Conservation (phyloP, 2,888 invertebrate genomes). For the Philereme vetulata region DNA sequence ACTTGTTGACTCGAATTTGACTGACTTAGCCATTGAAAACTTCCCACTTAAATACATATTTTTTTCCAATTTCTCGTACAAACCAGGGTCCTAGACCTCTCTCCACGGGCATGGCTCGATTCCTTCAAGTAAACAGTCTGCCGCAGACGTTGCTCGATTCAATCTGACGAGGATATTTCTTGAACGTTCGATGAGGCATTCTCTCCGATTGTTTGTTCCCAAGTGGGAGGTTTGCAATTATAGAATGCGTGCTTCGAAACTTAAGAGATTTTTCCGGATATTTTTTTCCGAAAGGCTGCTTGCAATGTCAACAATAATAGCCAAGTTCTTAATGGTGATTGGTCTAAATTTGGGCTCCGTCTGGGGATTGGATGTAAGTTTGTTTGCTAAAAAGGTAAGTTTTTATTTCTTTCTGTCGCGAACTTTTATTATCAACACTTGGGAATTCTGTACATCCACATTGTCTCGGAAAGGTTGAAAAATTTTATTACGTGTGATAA, state of each 20-base stretch:
- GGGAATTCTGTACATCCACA: too few relatives aligned
- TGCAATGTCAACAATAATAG: slow-evolving; percentile 15
- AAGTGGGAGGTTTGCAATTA: slow-evolving; percentile 39
- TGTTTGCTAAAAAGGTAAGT: slow-evolving; percentile 3
- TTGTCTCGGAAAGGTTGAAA: neutral
- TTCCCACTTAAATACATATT: slow-evolving; percentile 12
- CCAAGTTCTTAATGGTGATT: slow-evolving; percentile 30
- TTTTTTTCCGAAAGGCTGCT: slow-evolving; percentile 20
- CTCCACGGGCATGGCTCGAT: slow-evolving; percentile 21
- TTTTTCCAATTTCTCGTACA: slow-evolving; percentile 23
- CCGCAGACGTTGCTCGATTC: slow-evolving; percentile 44
- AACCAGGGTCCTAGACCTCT: slow-evolving; percentile 10
- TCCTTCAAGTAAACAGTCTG: slow-evolving; percentile 55
- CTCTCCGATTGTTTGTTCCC: slow-evolving; percentile 40
- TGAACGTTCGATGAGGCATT: slow-evolving; percentile 33
- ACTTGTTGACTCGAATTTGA: too few relatives aligned
- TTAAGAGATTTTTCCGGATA: slow-evolving; percentile 13
- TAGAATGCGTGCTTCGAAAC: slow-evolving; percentile 23
- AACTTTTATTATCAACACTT: neutral
- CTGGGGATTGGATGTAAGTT: slow-evolving; percentile 14
- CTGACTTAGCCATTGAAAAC: slow-evolving; percentile 2
- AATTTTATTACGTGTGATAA: too few relatives aligned
- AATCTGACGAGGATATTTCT: slow-evolving; percentile 41
- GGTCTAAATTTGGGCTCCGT: slow-evolving; percentile 22
- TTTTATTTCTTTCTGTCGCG: neutral